A percentile compares a stretch with the other conserved stretches of the same genome.
Evolutionary conservation across 2,888 invertebrate species (phyloP).

Genomic region (Aphodius granarius): DNA sequence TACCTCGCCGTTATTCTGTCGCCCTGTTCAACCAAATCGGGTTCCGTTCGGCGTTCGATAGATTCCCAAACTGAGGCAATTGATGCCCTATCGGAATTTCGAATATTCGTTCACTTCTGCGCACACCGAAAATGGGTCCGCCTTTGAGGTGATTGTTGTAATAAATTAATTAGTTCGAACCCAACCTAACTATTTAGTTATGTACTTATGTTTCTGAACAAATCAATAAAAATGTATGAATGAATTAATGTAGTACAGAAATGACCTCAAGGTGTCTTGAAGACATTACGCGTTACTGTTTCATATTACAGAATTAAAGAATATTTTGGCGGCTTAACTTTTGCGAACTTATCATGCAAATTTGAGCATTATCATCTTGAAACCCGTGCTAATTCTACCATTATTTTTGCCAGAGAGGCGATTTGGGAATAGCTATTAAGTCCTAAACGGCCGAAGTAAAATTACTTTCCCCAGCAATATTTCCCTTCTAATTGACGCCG

Average conservation of each 20-base stretch:
- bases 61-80: conserved; percentile 23
- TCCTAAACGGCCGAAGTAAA: neutral
- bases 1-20: conserved; percentile 23
- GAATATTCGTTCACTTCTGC: neutral
- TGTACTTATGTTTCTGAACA: no score
- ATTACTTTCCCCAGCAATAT: neutral
- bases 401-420: neutral
- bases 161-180: neutral
- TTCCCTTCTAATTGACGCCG: neutral
- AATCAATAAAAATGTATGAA: no score
- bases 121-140: neutral
- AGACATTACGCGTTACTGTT: no score
- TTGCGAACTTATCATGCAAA: neutral
- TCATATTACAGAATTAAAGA: no score
- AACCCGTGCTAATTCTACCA: neutral
- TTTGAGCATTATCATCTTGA: neutral
- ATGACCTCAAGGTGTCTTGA: no score
- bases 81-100: neutral
- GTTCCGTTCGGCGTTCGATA: conserved; percentile 30
- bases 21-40: conserved; percentile 30
- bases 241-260: no score
- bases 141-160: neutral
- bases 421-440: neutral
- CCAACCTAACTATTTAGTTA: no score
- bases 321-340: neutral